Percentiles rank a stretch among this genome's conserved stretches.
Evolutionary conservation across 1,140 invertebrate species (phyloP).

Genomic region (Heliconius himera): DNA sequence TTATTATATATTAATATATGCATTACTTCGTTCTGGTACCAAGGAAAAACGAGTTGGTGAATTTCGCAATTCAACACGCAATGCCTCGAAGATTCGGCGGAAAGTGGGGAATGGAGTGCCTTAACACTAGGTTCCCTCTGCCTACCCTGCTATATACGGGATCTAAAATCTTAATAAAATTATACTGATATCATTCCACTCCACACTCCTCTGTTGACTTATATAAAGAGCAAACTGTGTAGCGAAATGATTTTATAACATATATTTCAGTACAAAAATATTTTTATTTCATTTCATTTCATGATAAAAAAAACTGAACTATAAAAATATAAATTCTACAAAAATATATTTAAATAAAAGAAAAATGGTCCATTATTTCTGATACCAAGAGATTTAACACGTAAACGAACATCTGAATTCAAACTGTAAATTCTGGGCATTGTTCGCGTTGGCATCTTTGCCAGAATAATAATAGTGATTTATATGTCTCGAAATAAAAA

Average conservation of each 20-base stretch:
- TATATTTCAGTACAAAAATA: conserved; percentile 5
- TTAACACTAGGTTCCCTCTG: no score
- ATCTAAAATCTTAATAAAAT: not conserved
- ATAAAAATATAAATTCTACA: not conserved
- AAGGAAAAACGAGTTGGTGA: no score
- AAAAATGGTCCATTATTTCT: conserved; percentile 10
- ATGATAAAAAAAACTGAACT: not conserved
- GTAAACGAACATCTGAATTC: conserved; percentile 7
- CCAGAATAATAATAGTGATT: conserved; percentile 17
- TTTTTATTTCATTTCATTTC: not conserved
- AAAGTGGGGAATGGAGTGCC: no score
- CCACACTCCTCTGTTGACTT: no score
- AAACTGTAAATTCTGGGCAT: conserved; percentile 5
- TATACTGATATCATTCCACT: no score
- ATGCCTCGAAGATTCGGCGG: no score
- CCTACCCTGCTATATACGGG: no score
- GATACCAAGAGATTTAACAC: conserved; percentile 7
- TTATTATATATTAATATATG: no score
- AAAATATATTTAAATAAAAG: conserved; percentile 5
- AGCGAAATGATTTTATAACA: no score
- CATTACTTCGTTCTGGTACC: no score
- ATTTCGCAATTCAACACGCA: no score
- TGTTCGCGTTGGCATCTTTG: conserved; percentile 15
- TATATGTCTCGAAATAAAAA: conserved; percentile 13
- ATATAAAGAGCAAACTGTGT: no score